Evolutionary conservation across 1,140 invertebrate species (phyloP).

Genomic region (Rhagoletis pomonella): DNA sequence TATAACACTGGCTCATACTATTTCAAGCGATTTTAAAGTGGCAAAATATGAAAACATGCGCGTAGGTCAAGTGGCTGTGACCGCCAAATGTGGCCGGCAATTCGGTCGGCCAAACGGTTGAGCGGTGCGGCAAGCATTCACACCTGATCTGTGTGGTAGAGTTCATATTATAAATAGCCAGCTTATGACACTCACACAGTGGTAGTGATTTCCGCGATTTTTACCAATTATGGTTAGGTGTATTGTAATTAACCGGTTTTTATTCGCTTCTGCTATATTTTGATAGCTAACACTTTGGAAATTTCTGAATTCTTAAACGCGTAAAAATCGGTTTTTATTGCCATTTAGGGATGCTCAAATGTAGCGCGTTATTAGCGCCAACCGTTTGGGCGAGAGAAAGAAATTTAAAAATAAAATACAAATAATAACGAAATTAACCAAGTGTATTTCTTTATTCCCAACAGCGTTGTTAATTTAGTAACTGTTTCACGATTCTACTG

Average conservation of each 20-base stretch:
- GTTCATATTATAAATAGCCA: neutral
- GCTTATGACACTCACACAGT: neutral
- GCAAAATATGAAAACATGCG: neutral
- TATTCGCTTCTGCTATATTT: neutral
- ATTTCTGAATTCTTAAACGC: neutral
- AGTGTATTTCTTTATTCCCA: too few relatives aligned
- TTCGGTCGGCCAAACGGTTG: neutral
- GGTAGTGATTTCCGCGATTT: neutral
- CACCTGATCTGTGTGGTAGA: neutral
- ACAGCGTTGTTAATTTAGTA: too few relatives aligned
- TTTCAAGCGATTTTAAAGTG: neutral
- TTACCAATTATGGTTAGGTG: conserved; percentile 31
- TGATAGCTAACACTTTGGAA: conserved; percentile 8
- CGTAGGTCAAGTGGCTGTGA: conserved; percentile 35
- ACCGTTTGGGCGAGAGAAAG: neutral
- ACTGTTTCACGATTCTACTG: too few relatives aligned
- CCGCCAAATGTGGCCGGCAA: neutral
- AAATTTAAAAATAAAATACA: neutral
- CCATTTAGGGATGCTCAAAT: conserved; percentile 5
- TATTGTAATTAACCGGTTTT: neutral
- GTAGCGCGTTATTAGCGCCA: neutral
- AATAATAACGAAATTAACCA: too few relatives aligned
- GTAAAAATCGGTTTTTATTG: neutral
- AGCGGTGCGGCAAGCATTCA: neutral
- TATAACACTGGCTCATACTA: too few relatives aligned